Percentiles rank a stretch among this genome's conserved stretches.
phyloP scores from a whole-genome alignment of 2,797 vertebrate genomes.

The Rhyacichthys aspro region DNA sequence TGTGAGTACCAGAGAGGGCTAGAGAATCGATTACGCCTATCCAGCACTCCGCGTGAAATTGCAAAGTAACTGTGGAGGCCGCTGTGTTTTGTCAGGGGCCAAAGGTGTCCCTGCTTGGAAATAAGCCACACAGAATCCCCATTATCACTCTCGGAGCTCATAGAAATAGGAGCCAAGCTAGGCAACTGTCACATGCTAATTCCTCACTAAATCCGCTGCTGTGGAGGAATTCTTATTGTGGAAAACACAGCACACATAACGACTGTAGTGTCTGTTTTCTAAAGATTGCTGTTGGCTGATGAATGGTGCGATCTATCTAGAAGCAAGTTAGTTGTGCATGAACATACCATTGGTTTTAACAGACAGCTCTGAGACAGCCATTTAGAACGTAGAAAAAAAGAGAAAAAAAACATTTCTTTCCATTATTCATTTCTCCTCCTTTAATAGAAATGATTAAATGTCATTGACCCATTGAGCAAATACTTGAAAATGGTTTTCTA shows the following conservation, averaged over 20 bases:
- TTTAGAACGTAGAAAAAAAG: too few species aligned
- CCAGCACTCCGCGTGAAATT: conserved; percentile 65
- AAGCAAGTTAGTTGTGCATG: conserved; percentile 6
- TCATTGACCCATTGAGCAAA: too few species aligned
- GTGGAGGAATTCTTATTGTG: conserved; percentile 60
- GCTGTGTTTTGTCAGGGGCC: conserved; percentile 63
- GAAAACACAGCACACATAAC: conserved; percentile 42
- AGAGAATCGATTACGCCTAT: conserved; percentile 68
- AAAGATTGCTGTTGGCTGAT: conserved; percentile 27
- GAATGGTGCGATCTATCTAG: background rate
- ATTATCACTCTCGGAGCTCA: conserved; percentile 54
- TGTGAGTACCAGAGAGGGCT: conserved; percentile 54
- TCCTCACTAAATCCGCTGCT: conserved; percentile 59
- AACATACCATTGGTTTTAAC: conserved; percentile 4
- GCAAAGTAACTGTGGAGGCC: conserved; percentile 69
- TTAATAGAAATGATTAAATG: too few species aligned
- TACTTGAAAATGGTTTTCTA: too few species aligned
- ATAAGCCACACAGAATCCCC: conserved; percentile 70
- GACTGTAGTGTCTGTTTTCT: conserved; percentile 30
- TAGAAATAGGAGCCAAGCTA: conserved; percentile 52
- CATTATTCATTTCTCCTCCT: too few species aligned
- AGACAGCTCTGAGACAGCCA: background rate
- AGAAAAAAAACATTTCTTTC: too few species aligned
- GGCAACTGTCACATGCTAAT: conserved; percentile 63
- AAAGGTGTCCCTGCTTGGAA: conserved; percentile 66